phyloP scores from a whole-genome alignment of 2,797 vertebrate genomes.

The Falco berigora region DNA sequence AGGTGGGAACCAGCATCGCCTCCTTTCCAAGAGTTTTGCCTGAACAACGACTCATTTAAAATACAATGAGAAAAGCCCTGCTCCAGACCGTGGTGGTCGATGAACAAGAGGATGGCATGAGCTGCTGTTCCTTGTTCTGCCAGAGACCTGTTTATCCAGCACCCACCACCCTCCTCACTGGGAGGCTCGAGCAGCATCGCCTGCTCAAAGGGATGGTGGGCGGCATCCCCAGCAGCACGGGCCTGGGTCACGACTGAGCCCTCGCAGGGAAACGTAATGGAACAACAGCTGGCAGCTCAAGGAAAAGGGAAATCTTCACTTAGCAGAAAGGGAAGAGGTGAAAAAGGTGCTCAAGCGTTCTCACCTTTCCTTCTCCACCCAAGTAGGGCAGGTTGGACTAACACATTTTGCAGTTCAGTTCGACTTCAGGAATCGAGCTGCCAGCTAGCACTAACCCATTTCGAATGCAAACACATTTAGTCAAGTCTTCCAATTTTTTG shows the following conservation, averaged over 20 bases:
- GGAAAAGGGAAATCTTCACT: background rate
- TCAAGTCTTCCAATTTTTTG: background rate
- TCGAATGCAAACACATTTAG: background rate
- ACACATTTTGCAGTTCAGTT: background rate
- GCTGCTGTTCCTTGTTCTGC: background rate
- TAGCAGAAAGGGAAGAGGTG: background rate
- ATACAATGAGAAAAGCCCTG: background rate
- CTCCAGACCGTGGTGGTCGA: background rate
- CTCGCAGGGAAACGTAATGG: background rate
- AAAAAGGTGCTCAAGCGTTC: background rate
- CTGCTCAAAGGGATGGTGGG: background rate
- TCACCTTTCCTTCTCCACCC: background rate
- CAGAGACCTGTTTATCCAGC: background rate
- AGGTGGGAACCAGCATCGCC: background rate
- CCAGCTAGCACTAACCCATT: background rate
- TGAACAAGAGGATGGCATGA: background rate
- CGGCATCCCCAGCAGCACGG: background rate
- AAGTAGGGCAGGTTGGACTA: background rate
- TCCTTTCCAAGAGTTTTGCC: background rate
- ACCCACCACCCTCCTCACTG: accelerated
- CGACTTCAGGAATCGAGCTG: background rate
- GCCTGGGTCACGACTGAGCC: background rate
- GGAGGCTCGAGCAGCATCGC: background rate
- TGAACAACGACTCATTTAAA: background rate
- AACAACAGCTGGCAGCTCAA: background rate